Evolutionary conservation across 2,888 invertebrate species (phyloP), one percentile per base, ranked within the genome.

Genomic region (Tipula lateralis): DNA sequence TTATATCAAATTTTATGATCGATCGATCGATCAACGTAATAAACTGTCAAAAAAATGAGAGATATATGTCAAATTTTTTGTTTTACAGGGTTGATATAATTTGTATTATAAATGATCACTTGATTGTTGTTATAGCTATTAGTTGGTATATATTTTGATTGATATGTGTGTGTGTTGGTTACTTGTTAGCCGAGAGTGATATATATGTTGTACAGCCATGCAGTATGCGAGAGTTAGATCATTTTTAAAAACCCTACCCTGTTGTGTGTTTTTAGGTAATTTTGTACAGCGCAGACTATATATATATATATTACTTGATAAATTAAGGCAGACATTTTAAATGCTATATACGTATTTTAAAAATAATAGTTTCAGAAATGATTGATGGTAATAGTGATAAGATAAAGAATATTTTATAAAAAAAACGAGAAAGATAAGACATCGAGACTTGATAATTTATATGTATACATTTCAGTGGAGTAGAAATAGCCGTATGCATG

Each of bases 91-190:
- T 66, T 66, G 66, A 66, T 66, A 66, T 66, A 66, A 66, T 66
- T 66, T 66, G 66, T 66, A 66, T 66, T 66, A 66, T 66, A 66
- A 66, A 66, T 66, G 66, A 66, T 66, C 66, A 66, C 66, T 66
- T 66, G 66, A 66, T 66, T 9, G 66, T 19, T 66, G 66, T 19
- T 66, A 19, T 24, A 24, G 9, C 24, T 24, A 50, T 50, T n/a
- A n/a, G 16, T 50, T 66, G 12, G 39, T 39, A 24, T 66, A 24
- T 66, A 66, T 24, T 66, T 66, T 66, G 66, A 66, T 66, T 66
- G 66, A 66, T 66, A 66, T 66, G 66, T 66, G 66, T 66, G 66
- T 66, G 19, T 19, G 66, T 66, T 44, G 44, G 44, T 44, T 66
- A 24, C 24, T 66, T 66, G 24, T 66, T 66, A 66, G 66, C 24